Conservation (phyloP, 2,113 vertebrate genomes). For the Corythornis vintsioides region DNA sequence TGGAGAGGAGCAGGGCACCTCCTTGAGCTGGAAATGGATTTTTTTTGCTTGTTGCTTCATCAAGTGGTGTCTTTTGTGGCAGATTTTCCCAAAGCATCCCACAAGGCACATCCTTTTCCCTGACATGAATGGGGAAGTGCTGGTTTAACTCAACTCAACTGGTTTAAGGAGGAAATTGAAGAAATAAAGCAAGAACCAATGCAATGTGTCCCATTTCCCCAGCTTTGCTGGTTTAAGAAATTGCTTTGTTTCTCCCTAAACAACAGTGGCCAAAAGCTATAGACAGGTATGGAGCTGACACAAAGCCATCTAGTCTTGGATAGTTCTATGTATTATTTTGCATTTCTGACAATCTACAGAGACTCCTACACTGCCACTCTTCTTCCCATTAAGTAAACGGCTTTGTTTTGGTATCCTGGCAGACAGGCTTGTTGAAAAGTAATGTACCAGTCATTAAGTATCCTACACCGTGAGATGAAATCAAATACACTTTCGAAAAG, state of each 20-base stretch:
- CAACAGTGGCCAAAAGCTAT: neutral
- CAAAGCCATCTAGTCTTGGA: neutral
- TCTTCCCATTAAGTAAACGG: neutral
- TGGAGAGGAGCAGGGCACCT: neutral
- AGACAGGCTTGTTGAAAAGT: neutral
- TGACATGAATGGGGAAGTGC: rapidly evolving
- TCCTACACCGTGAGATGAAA: neutral
- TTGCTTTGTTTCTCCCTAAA: neutral
- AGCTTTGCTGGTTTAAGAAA: neutral
- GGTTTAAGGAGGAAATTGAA: neutral
- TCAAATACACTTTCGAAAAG: neutral
- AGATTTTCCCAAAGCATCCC: neutral
- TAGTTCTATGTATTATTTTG: neutral
- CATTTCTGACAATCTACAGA: neutral
- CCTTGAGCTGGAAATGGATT: neutral
- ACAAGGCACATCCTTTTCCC: rapidly evolving
- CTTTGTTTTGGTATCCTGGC: neutral
- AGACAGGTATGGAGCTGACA: neutral
- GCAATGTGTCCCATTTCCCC: neutral
- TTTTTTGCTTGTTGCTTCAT: neutral
- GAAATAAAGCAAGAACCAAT: neutral
- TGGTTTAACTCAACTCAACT: neutral
- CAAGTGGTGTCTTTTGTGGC: neutral
- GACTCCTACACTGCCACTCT: neutral
- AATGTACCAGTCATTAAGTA: neutral